A percentile compares a stretch with the other conserved stretches of the same genome.
These are phyloP conservation scores for Hemibagrus wyckioides DNA, from an alignment of 2,113 vertebrate species.

Conservation along the genomic window DNA sequence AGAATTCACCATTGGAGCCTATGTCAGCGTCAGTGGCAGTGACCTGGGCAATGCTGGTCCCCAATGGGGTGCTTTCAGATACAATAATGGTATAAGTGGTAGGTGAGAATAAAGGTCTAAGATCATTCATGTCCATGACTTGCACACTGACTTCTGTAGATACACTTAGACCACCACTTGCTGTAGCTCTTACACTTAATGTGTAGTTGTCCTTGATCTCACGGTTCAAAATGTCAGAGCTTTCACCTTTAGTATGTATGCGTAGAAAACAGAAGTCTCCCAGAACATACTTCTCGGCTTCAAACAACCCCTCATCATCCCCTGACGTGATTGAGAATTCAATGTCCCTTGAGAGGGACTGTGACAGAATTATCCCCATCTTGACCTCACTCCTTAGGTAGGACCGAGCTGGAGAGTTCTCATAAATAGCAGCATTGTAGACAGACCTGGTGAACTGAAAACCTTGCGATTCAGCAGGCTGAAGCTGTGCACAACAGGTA, in stretches of 20 bases:
- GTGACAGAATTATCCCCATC: conserved; percentile 86
- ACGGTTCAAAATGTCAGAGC: conserved; percentile 87
- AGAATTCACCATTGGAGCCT: conserved; percentile 94
- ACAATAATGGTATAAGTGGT: conserved; percentile 90
- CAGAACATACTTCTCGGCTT: conserved; percentile 87
- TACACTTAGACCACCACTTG: conserved; percentile 85
- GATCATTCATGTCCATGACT: conserved; percentile 95
- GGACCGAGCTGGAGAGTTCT: conserved; percentile 90
- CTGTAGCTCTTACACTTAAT: conserved; percentile 86
- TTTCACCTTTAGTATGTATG: conserved; percentile 90
- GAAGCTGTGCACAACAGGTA: conserved; percentile 71
- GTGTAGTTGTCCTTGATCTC: conserved; percentile 96
- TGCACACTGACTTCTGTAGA: conserved; percentile 87
- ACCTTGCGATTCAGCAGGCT: conserved; percentile 65
- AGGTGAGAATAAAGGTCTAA: conserved; percentile 94
- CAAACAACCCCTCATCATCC: conserved; percentile 89
- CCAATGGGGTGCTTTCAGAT: conserved; percentile 87
- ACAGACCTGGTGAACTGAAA: conserved; percentile 88
- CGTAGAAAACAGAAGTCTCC: conserved; percentile 97
- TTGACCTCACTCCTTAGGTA: conserved; percentile 84
- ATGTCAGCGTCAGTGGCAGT: conserved; percentile 94
- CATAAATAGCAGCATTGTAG: conserved; percentile 90
- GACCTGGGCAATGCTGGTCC: conserved; percentile 89
- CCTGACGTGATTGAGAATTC: conserved; percentile 88
- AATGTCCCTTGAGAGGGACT: conserved; percentile 83